These are phyloP conservation scores for Chamaetylas fuelleborni DNA, from an alignment of 2,113 vertebrate genomes.

Conservation along the genomic window DNA sequence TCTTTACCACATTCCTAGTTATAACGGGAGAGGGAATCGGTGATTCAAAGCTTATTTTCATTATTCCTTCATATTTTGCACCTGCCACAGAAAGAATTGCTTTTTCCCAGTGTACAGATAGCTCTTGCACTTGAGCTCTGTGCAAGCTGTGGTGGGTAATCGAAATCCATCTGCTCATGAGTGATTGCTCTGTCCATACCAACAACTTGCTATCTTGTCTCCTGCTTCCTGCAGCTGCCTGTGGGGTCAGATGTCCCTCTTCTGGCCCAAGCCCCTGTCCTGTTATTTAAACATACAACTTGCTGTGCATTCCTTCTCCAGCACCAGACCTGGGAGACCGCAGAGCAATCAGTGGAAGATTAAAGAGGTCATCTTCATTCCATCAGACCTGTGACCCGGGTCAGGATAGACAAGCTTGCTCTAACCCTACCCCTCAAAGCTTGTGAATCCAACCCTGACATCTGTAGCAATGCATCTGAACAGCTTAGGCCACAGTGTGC, in stretches of 20 bases:
- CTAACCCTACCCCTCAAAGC: not conserved
- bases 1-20: not conserved
- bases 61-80: not conserved
- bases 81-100: not conserved
- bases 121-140: not conserved
- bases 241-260: not conserved
- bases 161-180: not conserved
- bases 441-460: not conserved
- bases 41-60: not conserved
- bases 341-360: not conserved
- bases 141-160: not conserved
- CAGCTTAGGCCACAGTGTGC: no score
- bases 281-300: not conserved
- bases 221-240: not conserved
- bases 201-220: not conserved
- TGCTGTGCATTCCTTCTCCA: not conserved
- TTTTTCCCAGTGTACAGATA: not conserved
- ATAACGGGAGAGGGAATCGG: accelerated
- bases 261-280: not conserved
- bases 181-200: not conserved
- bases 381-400: accelerated
- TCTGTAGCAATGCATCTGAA: no score
- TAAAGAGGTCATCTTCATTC: not conserved
- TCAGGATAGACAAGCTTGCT: not conserved
- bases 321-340: not conserved